Conservation (phyloP, 2,797 vertebrate species). For the Pristis pectinata region DNA sequence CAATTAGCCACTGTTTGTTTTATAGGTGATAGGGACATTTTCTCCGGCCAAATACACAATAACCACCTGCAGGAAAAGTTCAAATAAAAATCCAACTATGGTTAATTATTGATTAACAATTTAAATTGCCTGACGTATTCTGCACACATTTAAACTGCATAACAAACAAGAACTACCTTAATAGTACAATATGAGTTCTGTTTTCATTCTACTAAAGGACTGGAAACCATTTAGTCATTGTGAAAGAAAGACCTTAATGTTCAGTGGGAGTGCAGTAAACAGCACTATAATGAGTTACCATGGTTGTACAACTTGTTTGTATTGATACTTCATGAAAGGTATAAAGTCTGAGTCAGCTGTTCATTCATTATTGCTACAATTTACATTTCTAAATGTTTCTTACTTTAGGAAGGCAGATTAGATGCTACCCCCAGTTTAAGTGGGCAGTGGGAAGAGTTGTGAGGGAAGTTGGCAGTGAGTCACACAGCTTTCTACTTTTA, state of each 20-base stretch:
- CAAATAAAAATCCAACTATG: not conserved
- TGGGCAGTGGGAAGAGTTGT: not conserved
- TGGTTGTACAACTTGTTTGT: not conserved
- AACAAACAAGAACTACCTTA: not conserved
- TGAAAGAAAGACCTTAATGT: not conserved
- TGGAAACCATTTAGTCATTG: not conserved
- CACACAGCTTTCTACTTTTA: not conserved
- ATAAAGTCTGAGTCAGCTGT: not conserved
- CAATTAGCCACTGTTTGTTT: slow-evolving; percentile 17
- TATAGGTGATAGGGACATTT: not conserved
- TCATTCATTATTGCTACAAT: not conserved
- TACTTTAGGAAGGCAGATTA: not conserved
- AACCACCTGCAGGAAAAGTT: slow-evolving; percentile 3
- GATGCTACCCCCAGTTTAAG: not conserved
- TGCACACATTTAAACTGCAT: not conserved
- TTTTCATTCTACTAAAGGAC: not conserved
- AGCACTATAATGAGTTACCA: not conserved
- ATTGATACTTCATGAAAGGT: not conserved
- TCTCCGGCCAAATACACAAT: slow-evolving; percentile 1
- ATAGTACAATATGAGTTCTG: not conserved
- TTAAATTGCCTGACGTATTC: not conserved
- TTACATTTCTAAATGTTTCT: not conserved
- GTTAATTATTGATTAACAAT: slow-evolving; percentile 27
- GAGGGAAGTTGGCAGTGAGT: not conserved
- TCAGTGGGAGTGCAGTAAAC: not conserved